These are phyloP conservation scores for Epizoanthus illoricatus DNA, from an alignment of 92 coral and sea anemone genomes.

Conservation along the genomic window DNA sequence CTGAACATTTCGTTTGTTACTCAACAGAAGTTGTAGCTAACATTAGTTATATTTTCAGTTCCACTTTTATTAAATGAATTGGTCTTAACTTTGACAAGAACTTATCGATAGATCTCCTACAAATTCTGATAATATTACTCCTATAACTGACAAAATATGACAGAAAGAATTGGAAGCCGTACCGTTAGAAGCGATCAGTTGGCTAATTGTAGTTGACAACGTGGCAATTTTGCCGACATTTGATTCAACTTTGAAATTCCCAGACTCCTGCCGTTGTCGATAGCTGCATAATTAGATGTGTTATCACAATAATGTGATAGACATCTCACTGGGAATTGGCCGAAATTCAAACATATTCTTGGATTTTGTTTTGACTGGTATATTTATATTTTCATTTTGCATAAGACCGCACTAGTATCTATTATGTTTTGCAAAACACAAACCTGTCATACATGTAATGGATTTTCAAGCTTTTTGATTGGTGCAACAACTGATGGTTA, in stretches of 20 bases:
- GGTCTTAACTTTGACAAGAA: not conserved
- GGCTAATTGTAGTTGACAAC: slow-evolving; percentile 10
- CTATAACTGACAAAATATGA: not conserved
- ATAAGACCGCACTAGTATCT: no score
- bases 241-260: slow-evolving; percentile 31
- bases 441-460: no score
- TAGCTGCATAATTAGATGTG: slow-evolving; percentile 1
- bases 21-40: not conserved
- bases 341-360: not conserved
- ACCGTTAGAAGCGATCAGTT: not conserved
- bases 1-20: no score
- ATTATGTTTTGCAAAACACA: no score
- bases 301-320: no score
- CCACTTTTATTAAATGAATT: not conserved
- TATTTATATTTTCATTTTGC: not conserved
- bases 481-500: no score
- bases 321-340: not conserved
- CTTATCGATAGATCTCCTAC: no score
- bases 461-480: no score
- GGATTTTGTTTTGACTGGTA: slow-evolving; percentile 17
- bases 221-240: slow-evolving; percentile 22
- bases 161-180: not conserved
- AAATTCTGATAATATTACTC: no score
- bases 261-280: slow-evolving; percentile 1
- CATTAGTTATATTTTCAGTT: not conserved